These are phyloP conservation scores for Corbicula japonica DNA, from an alignment of 2,888 invertebrate genomes.

Conservation along the genomic window DNA sequence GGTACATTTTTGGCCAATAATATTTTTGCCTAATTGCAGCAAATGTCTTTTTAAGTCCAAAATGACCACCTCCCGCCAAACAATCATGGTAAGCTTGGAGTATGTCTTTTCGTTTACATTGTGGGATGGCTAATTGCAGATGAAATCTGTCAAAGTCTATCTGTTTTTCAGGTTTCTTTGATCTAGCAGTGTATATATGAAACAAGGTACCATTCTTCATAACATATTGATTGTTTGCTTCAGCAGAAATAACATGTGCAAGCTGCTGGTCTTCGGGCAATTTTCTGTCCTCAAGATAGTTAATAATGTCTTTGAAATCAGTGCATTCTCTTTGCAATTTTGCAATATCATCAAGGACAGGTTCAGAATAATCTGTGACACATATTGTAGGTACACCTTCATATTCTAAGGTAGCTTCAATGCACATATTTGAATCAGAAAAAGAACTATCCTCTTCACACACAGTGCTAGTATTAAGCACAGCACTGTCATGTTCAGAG, in stretches of 20 bases:
- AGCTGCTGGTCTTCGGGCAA: slow-evolving; percentile 38
- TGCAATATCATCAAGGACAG: slow-evolving; percentile 13
- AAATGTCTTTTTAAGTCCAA: slow-evolving; percentile 37
- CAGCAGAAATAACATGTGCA: slow-evolving; percentile 25
- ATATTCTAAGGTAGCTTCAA: slow-evolving; percentile 33
- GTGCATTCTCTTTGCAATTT: slow-evolving; percentile 42
- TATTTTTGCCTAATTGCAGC: slow-evolving; percentile 39
- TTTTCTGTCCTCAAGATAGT: slow-evolving; percentile 24
- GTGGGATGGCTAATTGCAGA: slow-evolving; percentile 28
- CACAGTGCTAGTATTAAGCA: too few species aligned
- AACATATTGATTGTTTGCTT: slow-evolving; percentile 48
- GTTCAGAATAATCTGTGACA: slow-evolving; percentile 6
- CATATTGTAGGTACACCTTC: slow-evolving; percentile 3
- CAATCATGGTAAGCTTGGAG: slow-evolving; percentile 47
- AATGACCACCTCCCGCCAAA: slow-evolving; percentile 52
- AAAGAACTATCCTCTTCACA: too few species aligned
- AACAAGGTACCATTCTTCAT: slow-evolving; percentile 35
- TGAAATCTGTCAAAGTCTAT: slow-evolving; percentile 12
- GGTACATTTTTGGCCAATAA: slow-evolving; percentile 63
- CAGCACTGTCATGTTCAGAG: too few species aligned
- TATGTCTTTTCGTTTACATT: slow-evolving; percentile 5
- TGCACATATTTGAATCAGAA: too few species aligned
- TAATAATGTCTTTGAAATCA: slow-evolving; percentile 44
- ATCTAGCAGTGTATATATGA: slow-evolving; percentile 38
- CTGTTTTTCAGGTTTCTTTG: slow-evolving; percentile 12